A percentile compares a stretch with the other conserved stretches of the same genome.
phyloP scores from a whole-genome alignment of 92 coral and sea anemone species.

The Bergia sp. region DNA sequence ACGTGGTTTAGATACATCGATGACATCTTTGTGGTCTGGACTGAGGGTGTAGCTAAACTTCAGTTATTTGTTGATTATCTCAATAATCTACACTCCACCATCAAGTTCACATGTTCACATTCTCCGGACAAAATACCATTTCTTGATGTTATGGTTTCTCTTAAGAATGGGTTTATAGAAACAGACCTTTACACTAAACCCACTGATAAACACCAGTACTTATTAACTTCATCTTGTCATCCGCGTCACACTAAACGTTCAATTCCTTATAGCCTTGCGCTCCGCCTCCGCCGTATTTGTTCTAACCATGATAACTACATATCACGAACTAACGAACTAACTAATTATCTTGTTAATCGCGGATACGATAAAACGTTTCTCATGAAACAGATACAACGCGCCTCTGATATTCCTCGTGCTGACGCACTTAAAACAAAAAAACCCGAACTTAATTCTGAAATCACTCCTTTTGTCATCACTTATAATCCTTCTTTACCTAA shows the following conservation, averaged over 20 bases:
- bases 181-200: too few species aligned
- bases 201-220: not conserved
- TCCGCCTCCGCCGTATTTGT: not conserved
- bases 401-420: conserved; percentile 6
- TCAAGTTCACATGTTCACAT: not conserved
- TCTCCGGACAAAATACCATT: not conserved
- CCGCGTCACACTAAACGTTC: not conserved
- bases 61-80: too few species aligned
- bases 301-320: not conserved
- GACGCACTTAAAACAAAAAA: conserved; percentile 5
- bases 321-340: not conserved
- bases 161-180: too few species aligned
- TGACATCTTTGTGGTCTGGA: conserved; percentile 33
- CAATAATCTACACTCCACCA: not conserved
- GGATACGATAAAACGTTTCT: conserved; percentile 8
- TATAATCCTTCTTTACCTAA: conserved; percentile 17
- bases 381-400: conserved; percentile 12
- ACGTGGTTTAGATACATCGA: conserved; percentile 20
- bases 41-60: too few species aligned
- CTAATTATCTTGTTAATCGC: conserved; percentile 5
- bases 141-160: not conserved
- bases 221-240: not conserved
- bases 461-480: not conserved
- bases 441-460: not conserved
- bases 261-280: not conserved